Base-by-base conservation (phyloP, 2,888 invertebrate species). In the Cenopis cana region DNA sequence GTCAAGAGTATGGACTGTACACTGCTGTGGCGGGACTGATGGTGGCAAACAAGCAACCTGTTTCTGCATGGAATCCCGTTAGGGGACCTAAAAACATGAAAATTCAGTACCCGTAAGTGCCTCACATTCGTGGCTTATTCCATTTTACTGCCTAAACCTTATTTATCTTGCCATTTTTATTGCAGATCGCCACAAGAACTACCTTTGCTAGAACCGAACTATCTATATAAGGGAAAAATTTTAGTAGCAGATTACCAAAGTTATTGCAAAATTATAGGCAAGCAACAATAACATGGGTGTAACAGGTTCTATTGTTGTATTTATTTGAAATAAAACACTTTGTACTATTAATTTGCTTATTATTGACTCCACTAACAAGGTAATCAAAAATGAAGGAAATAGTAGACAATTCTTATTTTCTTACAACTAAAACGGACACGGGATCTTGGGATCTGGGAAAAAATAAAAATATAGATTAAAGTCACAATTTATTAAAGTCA, bases 21-120 rank as follows among this genome's bases (percentile, higher is more conserved):
- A 89, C 94, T 24, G 93, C 94, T 20, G 93, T 96, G 18, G 94
- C 96, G 62, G 96, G 97, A 29, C 85, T 96, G 29, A 97, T 97
- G 97, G 87, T 96, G 6, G 88, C 94, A 24, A 97, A 97, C 86
- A 91, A 94, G 81, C 92, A 95, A 29, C 96, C 96, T 17, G 93
- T 96, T 1, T 94, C 95, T 14, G 95, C 95, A 41, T 97, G 97
- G 97, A 96, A 95, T 87, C 96, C 96, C 68, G 95, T 97, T 0
- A 94, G 94, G 77, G 96, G 95, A 1, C 93, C 93, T 18, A 93
- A 93, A 76, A 89, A 87, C 76, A 89, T 88, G 87, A 91, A 79
- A 76, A 80, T 91, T 66, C 82, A 86, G 75, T 93, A 92, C 79
- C 93, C 91, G 93, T 94, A 79, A 84, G 93, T 85, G 76, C 68